Evolutionary conservation across 2,113 vertebrate genomes (phyloP), one percentile per base, ranked within the genome.

Genomic region (Pampusana beccarii): DNA sequence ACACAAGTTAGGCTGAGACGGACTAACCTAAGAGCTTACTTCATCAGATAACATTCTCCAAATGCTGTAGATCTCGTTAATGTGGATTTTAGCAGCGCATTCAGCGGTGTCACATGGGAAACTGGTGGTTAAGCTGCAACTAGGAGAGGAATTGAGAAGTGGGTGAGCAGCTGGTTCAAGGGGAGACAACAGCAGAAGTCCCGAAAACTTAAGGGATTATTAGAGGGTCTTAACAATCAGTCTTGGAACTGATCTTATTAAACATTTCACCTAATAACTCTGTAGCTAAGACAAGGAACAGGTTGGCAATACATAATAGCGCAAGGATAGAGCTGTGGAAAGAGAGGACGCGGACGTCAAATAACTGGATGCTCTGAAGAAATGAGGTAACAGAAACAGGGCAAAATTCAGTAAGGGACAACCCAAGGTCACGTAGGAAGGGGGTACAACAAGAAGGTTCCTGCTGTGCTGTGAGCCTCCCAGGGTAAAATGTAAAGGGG

Each of bases 61-160:
- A 94, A 54, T 4, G 67, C 91, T 67, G 82, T 38, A 71, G 86
- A 94, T 94, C 88, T 78, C 86, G 50, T 54, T 95, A 95, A 94
- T 90, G 86, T 50, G 92, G 96, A 66, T 42, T 90, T 95, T 61
- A 92, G 82, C 79, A 62, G 58, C 46, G 82, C 24, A 20, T 46
- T 94, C 86, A 83, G 58, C 86, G 66, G 51, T 5, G 54, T 78
- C 95, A 86, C 67, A 1, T 71, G 94, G 95, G 58, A 73, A 83
- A 72, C 23, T 0, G 0, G 6, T 33, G 56, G 62, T n/a, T 93
- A 92, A 96, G 80, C 94, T 42, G 58, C 29, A 69, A 21, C 28
- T 21, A 51, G 56, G 28, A 78, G 42, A 54, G 88, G 58, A 86
- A 66, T 56, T 83, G 34, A 51, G 80, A 84, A 51, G 60, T 14